Evolutionary conservation across 1,140 invertebrate species (phyloP).

Genomic region (Wiebesia pumilae): DNA sequence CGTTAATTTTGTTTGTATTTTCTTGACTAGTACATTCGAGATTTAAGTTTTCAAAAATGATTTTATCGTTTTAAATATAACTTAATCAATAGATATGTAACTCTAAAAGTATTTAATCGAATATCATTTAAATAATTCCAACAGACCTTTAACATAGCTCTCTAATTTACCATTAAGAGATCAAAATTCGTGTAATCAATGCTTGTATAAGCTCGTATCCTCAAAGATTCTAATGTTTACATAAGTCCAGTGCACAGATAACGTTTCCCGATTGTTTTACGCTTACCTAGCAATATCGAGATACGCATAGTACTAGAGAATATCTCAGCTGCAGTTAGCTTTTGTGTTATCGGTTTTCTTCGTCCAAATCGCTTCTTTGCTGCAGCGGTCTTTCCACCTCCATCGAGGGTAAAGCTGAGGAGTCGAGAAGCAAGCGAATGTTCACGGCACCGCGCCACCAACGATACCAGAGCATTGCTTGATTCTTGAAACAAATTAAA

Average conservation of each 20-base stretch:
- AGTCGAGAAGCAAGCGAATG: constrained; percentile 62
- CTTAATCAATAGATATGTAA: no score
- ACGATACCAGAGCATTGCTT: constrained; percentile 72
- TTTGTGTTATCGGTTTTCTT: constrained; percentile 21
- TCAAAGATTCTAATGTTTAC: neutral
- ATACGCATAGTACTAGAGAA: neutral
- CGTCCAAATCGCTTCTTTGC: constrained; percentile 18
- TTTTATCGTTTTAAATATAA: no score
- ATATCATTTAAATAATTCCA: no score
- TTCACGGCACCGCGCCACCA: constrained; percentile 73
- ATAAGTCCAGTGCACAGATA: neutral
- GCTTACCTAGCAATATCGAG: constrained; percentile 22
- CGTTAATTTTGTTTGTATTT: no score
- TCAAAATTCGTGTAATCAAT: neutral
- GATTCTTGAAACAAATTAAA: constrained; percentile 62
- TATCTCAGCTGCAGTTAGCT: neutral
- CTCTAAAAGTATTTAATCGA: no score
- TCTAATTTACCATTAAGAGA: neutral
- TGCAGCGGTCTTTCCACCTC: neutral
- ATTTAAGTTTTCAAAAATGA: no score
- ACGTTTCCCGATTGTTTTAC: constrained; percentile 20
- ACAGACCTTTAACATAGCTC: no score
- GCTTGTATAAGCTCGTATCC: neutral
- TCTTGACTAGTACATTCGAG: no score
- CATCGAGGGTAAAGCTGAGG: neutral